phyloP scores from a whole-genome alignment of 2,113 vertebrate species.

The Benthochromis sp. region DNA sequence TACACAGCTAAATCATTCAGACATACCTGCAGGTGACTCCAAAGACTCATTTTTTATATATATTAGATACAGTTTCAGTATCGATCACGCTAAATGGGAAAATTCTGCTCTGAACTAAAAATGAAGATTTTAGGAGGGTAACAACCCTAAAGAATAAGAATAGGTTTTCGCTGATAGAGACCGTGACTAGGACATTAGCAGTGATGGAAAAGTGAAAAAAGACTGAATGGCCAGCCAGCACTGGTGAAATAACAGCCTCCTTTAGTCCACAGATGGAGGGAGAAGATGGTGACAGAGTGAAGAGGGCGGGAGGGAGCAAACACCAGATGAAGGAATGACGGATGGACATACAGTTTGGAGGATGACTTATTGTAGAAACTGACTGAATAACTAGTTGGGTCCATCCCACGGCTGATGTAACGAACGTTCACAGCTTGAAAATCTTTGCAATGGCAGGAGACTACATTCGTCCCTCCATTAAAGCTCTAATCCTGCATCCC shows the following conservation, averaged over 20 bases:
- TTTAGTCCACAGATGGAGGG: slow-evolving; percentile 35
- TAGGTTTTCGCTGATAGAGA: not conserved
- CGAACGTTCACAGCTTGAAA: slow-evolving; percentile 19
- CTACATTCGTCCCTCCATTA: slow-evolving; percentile 42
- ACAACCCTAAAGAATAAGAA: not conserved
- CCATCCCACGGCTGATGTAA: slow-evolving; percentile 18
- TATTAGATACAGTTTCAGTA: not conserved
- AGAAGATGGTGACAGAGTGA: slow-evolving; percentile 38
- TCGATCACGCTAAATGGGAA: not conserved
- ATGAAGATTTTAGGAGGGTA: not conserved
- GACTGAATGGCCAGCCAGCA: not conserved
- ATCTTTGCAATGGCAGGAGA: slow-evolving; percentile 24
- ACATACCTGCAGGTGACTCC: not conserved
- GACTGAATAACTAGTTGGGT: slow-evolving; percentile 16
- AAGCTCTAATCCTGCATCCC: slow-evolving; percentile 37
- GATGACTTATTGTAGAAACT: slow-evolving; percentile 37
- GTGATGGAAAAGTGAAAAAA: not conserved
- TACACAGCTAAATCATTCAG: not conserved
- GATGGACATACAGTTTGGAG: slow-evolving; percentile 4
- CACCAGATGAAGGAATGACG: slow-evolving; percentile 47
- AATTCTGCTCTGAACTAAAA: not conserved
- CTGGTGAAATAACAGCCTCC: slow-evolving; percentile 15
- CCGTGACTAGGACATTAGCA: not conserved
- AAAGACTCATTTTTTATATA: not conserved
- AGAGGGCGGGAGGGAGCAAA: slow-evolving; percentile 14